A percentile compares a stretch with the other conserved stretches of the same genome.
These are phyloP conservation scores for Terrapene triunguis DNA, from an alignment of 2,113 vertebrate species.

Conservation along the genomic window DNA sequence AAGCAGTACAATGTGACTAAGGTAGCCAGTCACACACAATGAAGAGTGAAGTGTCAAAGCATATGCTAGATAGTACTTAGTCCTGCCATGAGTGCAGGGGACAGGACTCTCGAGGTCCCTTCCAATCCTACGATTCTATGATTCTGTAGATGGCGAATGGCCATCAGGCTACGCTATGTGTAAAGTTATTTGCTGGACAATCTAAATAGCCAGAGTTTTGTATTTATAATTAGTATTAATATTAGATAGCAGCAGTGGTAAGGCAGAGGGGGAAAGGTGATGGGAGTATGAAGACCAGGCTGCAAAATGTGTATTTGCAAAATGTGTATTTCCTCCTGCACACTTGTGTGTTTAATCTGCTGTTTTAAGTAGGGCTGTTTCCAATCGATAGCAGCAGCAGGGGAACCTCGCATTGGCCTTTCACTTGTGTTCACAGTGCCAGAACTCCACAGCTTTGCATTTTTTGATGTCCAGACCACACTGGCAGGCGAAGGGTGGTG, in stretches of 20 bases:
- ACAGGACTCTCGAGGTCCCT: not conserved
- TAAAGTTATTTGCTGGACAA: not conserved
- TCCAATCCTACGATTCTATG: rapidly evolving
- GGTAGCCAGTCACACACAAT: not conserved
- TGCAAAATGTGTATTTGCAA: not conserved
- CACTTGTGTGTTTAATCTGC: not conserved
- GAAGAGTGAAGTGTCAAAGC: not conserved
- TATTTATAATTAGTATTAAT: not conserved
- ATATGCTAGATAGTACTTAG: not conserved
- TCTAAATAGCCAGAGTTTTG: not conserved
- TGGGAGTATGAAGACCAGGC: not conserved
- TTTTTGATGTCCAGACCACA: not conserved
- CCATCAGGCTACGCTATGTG: not conserved
- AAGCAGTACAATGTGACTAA: not conserved
- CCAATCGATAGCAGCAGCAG: not conserved
- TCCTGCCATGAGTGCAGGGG: no score
- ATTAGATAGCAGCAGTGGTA: not conserved
- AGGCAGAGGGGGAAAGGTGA: not conserved
- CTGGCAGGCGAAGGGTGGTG: not conserved
- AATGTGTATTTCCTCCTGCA: not conserved
- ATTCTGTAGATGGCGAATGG: not conserved
- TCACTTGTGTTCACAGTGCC: not conserved
- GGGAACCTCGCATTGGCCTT: not conserved
- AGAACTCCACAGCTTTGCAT: not conserved
- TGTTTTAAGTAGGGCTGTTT: not conserved